phyloP scores from a whole-genome alignment of 2,888 invertebrate genomes.

The Candidula unifasciata region DNA sequence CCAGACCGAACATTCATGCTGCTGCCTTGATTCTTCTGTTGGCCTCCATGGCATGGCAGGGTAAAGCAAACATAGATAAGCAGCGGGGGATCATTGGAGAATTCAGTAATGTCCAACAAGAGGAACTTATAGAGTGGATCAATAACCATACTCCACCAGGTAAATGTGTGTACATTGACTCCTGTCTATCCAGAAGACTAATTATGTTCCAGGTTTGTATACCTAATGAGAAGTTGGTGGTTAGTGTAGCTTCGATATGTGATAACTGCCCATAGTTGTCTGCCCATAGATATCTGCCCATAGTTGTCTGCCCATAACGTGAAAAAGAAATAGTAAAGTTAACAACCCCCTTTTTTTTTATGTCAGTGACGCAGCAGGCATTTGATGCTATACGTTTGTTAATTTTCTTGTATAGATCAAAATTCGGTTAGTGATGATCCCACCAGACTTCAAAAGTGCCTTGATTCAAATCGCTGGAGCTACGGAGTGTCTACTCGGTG shows the following conservation, averaged over 20 bases:
- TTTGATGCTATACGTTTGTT: too few species aligned
- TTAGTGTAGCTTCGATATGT: background rate
- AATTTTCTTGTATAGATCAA: too few species aligned
- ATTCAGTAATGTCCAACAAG: constrained; percentile 85
- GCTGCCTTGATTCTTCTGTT: constrained; percentile 80
- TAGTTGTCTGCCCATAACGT: too few species aligned
- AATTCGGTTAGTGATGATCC: too few species aligned
- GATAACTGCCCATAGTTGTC: too few species aligned
- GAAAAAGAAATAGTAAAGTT: too few species aligned
- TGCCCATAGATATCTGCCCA: too few species aligned
- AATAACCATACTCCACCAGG: constrained; percentile 81
- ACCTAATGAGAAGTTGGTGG: background rate
- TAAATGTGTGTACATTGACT: constrained; percentile 50
- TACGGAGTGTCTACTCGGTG: too few species aligned
- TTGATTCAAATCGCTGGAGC: too few species aligned
- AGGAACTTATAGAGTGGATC: constrained; percentile 89
- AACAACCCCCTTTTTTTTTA: too few species aligned
- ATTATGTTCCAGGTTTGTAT: background rate
- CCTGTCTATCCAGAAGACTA: background rate
- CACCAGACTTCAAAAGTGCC: too few species aligned
- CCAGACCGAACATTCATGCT: constrained; percentile 78
- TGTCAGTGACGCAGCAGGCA: too few species aligned
- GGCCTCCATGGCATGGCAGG: constrained; percentile 81
- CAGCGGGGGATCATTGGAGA: constrained; percentile 80
- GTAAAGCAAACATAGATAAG: constrained; percentile 80